These are phyloP conservation scores for Pycnonotus jocosus DNA, from an alignment of 2,113 vertebrate species.

Conservation along the genomic window DNA sequence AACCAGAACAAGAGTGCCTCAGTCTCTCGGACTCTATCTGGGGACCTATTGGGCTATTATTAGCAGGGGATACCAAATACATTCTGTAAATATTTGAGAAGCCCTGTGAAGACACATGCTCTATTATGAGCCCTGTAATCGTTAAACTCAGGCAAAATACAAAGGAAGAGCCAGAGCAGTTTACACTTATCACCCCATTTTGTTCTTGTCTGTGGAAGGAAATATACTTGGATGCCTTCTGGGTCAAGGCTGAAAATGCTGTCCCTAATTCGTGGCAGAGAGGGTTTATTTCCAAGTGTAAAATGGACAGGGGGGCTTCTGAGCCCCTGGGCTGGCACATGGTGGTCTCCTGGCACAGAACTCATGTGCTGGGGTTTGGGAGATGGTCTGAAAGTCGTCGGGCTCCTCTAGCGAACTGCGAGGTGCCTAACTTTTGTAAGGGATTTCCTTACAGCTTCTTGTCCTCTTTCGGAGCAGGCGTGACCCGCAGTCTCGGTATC, in stretches of 20 bases:
- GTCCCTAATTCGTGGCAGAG: background rate
- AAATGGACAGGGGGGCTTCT: rapidly evolving
- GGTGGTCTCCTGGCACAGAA: background rate
- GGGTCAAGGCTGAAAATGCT: background rate
- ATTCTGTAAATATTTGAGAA: constrained; percentile 76
- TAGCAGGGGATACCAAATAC: constrained; percentile 68
- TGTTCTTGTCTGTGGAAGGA: background rate
- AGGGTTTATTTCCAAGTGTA: background rate
- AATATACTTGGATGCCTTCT: rapidly evolving
- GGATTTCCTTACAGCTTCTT: rapidly evolving
- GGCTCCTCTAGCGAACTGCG: rapidly evolving
- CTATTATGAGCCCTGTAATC: constrained; percentile 28
- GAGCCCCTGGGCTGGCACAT: rapidly evolving
- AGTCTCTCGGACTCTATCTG: constrained; percentile 42
- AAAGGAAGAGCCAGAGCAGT: background rate
- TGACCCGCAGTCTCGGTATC: constrained; percentile 50
- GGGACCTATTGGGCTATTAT: constrained; percentile 70
- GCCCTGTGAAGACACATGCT: constrained; percentile 58
- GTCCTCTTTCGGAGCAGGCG: background rate
- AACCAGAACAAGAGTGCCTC: constrained; percentile 67
- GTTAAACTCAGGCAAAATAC: constrained; percentile 1
- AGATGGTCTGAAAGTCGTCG: background rate
- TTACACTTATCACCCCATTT: background rate
- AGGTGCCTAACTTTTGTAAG: rapidly evolving
- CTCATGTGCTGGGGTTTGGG: rapidly evolving